phyloP scores from a whole-genome alignment of 2,113 vertebrate genomes.

The Leiothrix lutea region DNA sequence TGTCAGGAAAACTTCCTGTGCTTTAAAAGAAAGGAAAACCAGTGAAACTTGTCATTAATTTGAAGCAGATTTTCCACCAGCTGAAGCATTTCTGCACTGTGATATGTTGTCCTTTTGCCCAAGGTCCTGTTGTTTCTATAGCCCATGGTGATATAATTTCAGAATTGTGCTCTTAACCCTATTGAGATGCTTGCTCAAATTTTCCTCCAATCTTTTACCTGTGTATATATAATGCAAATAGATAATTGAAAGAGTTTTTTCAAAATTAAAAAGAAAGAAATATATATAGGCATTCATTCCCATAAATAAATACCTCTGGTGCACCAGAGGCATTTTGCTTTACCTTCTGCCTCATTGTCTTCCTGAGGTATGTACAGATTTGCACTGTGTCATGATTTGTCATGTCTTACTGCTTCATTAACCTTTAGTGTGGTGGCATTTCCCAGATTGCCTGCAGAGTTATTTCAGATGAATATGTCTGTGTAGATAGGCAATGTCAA shows the following conservation, averaged over 20 bases:
- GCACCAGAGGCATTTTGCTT: neutral
- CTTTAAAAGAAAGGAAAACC: neutral
- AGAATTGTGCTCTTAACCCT: neutral
- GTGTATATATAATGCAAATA: neutral
- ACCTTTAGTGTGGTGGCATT: slow-evolving; percentile 46
- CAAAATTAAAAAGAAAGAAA: neutral
- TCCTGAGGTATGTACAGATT: neutral
- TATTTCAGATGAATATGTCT: slow-evolving; percentile 41
- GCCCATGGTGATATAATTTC: accelerated
- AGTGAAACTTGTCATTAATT: neutral
- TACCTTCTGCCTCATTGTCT: neutral
- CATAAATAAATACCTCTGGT: neutral
- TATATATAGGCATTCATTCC: neutral
- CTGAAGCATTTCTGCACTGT: neutral
- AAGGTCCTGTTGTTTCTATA: neutral
- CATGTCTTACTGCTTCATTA: slow-evolving; percentile 59
- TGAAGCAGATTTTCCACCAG: neutral
- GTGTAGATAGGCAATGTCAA: slow-evolving; percentile 54
- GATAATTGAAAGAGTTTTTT: neutral
- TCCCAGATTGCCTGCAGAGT: slow-evolving; percentile 29
- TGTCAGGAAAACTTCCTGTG: neutral
- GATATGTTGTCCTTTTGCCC: neutral
- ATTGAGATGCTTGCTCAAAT: neutral
- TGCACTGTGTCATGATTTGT: slow-evolving; percentile 4
- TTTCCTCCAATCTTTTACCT: neutral